A percentile compares a stretch with the other conserved stretches of the same genome.
Evolutionary conservation across 2,888 invertebrate species (phyloP).

Genomic region (Alitta virens): DNA sequence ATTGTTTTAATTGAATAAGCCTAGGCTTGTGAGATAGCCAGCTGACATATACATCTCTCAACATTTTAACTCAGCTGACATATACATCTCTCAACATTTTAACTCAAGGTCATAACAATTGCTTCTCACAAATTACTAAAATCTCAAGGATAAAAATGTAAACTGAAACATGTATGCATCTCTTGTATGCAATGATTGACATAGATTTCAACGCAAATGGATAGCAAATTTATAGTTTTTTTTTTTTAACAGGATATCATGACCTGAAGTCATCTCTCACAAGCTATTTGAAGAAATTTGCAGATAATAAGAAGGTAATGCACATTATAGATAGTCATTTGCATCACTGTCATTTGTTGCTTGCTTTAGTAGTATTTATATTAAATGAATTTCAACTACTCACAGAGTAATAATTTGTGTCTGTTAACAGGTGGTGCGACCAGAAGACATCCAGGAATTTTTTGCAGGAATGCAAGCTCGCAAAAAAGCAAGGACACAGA

Average conservation of each 20-base stretch:
- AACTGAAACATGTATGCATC: too few relatives aligned
- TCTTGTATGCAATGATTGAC: too few relatives aligned
- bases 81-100: too few relatives aligned
- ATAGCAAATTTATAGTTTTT: neutral
- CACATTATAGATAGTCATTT: neutral
- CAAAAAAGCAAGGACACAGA: constrained; percentile 18
- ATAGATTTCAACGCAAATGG: neutral
- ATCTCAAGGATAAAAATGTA: too few relatives aligned
- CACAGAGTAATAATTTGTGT: neutral
- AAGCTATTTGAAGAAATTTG: constrained; percentile 79
- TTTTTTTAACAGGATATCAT: constrained; percentile 71
- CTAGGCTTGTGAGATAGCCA: too few relatives aligned
- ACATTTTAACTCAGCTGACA: too few relatives aligned
- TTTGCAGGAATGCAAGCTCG: constrained; percentile 70
- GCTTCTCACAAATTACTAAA: too few relatives aligned
- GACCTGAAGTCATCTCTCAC: constrained; percentile 80
- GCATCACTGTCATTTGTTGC: neutral
- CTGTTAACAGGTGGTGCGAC: constrained; percentile 66
- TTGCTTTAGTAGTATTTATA: neutral
- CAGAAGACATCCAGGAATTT: constrained; percentile 86
- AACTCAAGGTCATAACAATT: too few relatives aligned
- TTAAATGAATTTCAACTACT: neutral
- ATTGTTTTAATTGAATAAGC: too few relatives aligned
- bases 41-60: too few relatives aligned
- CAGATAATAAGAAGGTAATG: constrained; percentile 74